phyloP scores from a whole-genome alignment of 2,888 invertebrate genomes.

The Apamea monoglypha region DNA sequence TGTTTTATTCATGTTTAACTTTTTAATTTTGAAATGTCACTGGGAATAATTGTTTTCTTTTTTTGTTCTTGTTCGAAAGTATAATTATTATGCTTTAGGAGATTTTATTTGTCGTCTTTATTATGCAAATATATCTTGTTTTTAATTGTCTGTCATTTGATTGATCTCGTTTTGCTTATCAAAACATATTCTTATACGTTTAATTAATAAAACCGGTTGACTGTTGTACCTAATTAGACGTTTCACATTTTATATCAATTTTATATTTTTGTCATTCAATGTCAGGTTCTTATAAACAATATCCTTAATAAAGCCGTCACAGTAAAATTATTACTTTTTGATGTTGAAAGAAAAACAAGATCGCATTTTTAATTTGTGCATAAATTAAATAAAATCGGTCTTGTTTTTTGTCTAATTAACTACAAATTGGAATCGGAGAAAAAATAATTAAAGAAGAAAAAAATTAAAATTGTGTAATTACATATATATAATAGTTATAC shows the following conservation, averaged over 20 bases:
- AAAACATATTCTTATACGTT: constrained; percentile 42
- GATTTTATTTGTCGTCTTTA: constrained; percentile 31
- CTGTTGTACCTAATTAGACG: constrained; percentile 38
- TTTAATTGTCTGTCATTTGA: constrained; percentile 51
- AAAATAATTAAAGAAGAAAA: background rate
- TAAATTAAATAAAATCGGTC: no score
- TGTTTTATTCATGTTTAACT: constrained; percentile 50
- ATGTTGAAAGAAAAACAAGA: background rate
- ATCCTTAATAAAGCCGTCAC: constrained; percentile 6
- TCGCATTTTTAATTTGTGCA: background rate
- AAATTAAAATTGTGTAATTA: background rate
- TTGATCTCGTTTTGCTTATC: constrained; percentile 63
- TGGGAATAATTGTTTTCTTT: constrained; percentile 10
- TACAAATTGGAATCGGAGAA: constrained; percentile 15
- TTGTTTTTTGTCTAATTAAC: constrained; percentile 10
- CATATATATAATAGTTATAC: constrained; percentile 14
- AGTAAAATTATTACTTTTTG: background rate
- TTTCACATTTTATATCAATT: constrained; percentile 27
- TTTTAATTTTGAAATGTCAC: constrained; percentile 55
- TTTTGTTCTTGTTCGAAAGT: constrained; percentile 27
- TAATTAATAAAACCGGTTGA: constrained; percentile 56
- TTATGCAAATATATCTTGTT: constrained; percentile 56
- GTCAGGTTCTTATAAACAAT: constrained; percentile 22
- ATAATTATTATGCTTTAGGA: constrained; percentile 9
- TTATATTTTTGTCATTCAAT: constrained; percentile 21